phyloP scores from a whole-genome alignment of 2,797 vertebrate genomes.

The Pseudochromis fuscus region DNA sequence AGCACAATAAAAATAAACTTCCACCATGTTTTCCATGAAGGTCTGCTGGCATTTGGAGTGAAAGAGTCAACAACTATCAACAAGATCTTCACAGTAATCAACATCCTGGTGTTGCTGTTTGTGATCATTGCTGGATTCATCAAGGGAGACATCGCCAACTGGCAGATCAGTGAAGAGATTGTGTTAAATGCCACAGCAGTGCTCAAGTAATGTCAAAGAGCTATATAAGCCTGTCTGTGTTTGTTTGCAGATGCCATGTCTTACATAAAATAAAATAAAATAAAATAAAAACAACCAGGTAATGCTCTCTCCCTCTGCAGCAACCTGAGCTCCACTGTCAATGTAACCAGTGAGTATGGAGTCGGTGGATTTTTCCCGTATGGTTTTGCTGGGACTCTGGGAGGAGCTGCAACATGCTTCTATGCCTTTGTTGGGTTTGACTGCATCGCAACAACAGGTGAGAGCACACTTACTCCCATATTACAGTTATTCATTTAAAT shows the following conservation, averaged over 20 bases:
- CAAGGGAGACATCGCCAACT: slow-evolving; percentile 88
- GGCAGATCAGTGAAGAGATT: slow-evolving; percentile 81
- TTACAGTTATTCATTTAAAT: too few relatives aligned
- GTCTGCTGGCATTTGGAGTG: slow-evolving; percentile 89
- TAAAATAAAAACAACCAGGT: too few relatives aligned
- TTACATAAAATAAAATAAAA: too few relatives aligned
- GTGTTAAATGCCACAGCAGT: slow-evolving; percentile 72
- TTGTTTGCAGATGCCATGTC: neutral
- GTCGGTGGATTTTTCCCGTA: slow-evolving; percentile 90
- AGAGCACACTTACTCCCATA: neutral
- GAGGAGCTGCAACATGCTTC: slow-evolving; percentile 91
- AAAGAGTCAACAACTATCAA: slow-evolving; percentile 90
- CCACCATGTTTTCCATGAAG: slow-evolving; percentile 68
- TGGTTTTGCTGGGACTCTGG: slow-evolving; percentile 87
- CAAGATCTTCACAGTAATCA: slow-evolving; percentile 90
- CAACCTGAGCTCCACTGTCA: slow-evolving; percentile 76
- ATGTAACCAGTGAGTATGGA: slow-evolving; percentile 81
- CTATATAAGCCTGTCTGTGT: slow-evolving; percentile 1
- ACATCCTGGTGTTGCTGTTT: slow-evolving; percentile 87
- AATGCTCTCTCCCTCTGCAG: slow-evolving; percentile 69
- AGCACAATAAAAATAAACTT: neutral
- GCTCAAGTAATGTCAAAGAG: slow-evolving; percentile 69
- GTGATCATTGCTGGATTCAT: slow-evolving; percentile 87
- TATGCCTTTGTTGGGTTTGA: slow-evolving; percentile 95
- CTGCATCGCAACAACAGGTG: slow-evolving; percentile 90